Base-by-base conservation (phyloP, 2,113 vertebrate species). In the Alosa alosa region DNA sequence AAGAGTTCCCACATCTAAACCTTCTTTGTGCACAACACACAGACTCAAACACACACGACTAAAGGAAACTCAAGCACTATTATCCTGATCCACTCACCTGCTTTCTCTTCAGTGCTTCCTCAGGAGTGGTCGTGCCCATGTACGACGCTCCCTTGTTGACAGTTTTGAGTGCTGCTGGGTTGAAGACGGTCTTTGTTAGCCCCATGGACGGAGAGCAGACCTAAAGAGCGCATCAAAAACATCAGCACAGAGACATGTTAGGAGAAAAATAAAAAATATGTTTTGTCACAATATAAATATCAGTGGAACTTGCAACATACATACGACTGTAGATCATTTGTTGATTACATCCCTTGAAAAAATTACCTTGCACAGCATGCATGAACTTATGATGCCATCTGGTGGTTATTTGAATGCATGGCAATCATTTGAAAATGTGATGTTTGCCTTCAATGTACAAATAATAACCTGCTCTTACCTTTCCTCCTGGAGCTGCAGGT, bases 101-200 rank as follows among this genome's bases (percentile, higher is more conserved):
- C 92, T 99, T 99, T 93, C 97, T 99, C 94, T 97, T 99, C 92
- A 97, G 94, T 90, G 95, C 95, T 89, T 98, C 97, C 88, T 98
- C 97, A 86, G 96, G 91, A 89, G 92, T 86, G 89, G 93, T 86
- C 49, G 93, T 88, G 81, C 93, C 94, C 90, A 94, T 92, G 90
- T 93, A 91, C 85, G 92, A 91, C 89, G 94, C 94, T 45, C 93
- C 92, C 94, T 98, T 99, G 90, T 99, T 98, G 78, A 94, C 96
- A 87, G 96, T 95, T 92, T 98, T 99, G 92, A 99, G 91, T 91
- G 97, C 98, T 91, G 96, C 96, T 88, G 97, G 97, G 89, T 99
- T 99, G 94, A 98, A 99, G 68, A 99, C 97, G 0, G 98, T 99
- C 95, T 99, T 99, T 86, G 98, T 99, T 90, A 99, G 96, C 87